These are phyloP conservation scores for Python bivittatus DNA, from an alignment of 2,113 vertebrate genomes.

Conservation along the genomic window DNA sequence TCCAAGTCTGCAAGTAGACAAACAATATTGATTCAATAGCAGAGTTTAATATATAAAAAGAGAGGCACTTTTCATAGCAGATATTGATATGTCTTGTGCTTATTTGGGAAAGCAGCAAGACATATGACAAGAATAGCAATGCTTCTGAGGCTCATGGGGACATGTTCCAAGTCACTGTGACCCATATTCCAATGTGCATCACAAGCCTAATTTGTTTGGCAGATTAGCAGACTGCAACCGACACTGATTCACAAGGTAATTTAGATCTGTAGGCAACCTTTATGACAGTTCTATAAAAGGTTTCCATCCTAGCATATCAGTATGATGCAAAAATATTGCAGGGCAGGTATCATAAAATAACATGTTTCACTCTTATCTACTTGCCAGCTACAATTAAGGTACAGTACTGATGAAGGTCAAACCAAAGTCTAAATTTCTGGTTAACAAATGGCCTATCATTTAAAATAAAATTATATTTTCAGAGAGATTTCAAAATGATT, in stretches of 20 bases:
- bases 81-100: neutral
- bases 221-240: slow-evolving; percentile 48
- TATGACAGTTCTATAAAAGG: slow-evolving; percentile 49
- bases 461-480: slow-evolving; percentile 1
- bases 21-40: neutral
- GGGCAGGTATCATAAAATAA: slow-evolving; percentile 41
- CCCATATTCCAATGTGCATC: neutral
- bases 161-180: neutral
- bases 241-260: slow-evolving; percentile 54
- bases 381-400: neutral
- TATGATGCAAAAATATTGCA: slow-evolving; percentile 46
- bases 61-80: neutral
- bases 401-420: slow-evolving; percentile 47
- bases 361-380: slow-evolving; percentile 5
- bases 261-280: slow-evolving; percentile 51
- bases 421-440: slow-evolving; percentile 35
- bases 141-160: neutral
- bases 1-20: neutral
- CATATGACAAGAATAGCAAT: neutral
- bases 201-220: slow-evolving; percentile 43
- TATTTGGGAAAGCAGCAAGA: neutral
- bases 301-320: slow-evolving; percentile 42
- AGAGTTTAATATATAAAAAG: neutral
- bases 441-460: slow-evolving; percentile 26
- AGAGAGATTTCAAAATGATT: neutral